Evolutionary conservation across 1,140 invertebrate species (phyloP).

Genomic region (Penaeus japonicus): DNA sequence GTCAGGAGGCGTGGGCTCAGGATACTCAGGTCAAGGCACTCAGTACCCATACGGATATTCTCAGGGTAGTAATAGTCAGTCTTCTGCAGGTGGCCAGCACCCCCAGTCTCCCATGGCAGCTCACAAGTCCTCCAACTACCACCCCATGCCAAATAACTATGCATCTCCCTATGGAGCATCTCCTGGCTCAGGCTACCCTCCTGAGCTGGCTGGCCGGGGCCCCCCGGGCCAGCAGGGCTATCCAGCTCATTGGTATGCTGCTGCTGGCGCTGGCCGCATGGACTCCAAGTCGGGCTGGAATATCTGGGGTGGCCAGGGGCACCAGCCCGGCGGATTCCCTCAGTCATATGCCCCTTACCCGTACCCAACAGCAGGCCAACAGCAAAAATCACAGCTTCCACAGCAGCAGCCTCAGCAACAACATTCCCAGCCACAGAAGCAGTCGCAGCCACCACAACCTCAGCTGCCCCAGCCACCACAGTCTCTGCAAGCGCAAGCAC

Average conservation of each 20-base stretch:
- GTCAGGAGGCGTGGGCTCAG: slow-evolving; percentile 28
- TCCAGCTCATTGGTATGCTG: slow-evolving; percentile 33
- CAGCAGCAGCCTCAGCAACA: slow-evolving; percentile 34
- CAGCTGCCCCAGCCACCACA: background rate
- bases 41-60: slow-evolving; percentile 48
- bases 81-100: slow-evolving; percentile 22
- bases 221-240: slow-evolving; percentile 37
- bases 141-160: slow-evolving; percentile 48
- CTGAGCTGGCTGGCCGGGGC: slow-evolving; percentile 25
- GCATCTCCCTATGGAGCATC: slow-evolving; percentile 17
- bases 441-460: background rate
- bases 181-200: slow-evolving; percentile 25
- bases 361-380: slow-evolving; percentile 20
- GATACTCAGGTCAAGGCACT: slow-evolving; percentile 34
- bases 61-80: slow-evolving; percentile 29
- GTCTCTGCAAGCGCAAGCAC: background rate
- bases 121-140: slow-evolving; percentile 43
- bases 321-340: slow-evolving; percentile 27
- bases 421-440: slow-evolving; percentile 15
- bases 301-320: slow-evolving; percentile 35
- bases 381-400: slow-evolving; percentile 37
- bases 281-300: slow-evolving; percentile 45
- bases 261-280: slow-evolving; percentile 17
- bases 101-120: slow-evolving; percentile 41
- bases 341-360: slow-evolving; percentile 38